Conservation (phyloP, 2,797 vertebrate species). For the Urosaurus nigricauda region DNA sequence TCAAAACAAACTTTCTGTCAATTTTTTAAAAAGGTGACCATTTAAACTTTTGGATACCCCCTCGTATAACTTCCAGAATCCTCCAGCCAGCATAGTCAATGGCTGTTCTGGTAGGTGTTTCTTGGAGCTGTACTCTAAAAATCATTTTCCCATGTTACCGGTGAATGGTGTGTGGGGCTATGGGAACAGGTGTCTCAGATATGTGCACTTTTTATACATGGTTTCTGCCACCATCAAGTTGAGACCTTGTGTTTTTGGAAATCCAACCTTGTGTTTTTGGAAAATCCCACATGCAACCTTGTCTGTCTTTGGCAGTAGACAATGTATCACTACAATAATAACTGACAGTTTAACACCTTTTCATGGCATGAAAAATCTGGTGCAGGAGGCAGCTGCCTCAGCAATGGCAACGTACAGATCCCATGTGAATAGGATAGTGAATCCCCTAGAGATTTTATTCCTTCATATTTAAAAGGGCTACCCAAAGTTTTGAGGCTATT, state of each 20-base stretch:
- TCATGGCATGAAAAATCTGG: background rate
- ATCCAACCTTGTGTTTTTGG: background rate
- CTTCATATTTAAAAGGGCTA: too few relatives aligned
- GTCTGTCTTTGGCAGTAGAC: background rate
- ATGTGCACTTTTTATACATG: too few relatives aligned
- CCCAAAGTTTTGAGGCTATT: too few relatives aligned
- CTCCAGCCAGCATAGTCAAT: background rate
- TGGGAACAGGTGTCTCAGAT: background rate
- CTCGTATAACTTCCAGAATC: background rate
- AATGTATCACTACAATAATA: background rate
- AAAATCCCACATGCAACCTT: background rate
- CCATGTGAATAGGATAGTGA: too few relatives aligned
- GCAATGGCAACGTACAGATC: background rate
- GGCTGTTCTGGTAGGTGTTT: too few relatives aligned
- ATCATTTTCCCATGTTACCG: too few relatives aligned
- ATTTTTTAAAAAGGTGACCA: too few relatives aligned
- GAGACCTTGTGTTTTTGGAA: background rate
- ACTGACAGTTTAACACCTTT: background rate
- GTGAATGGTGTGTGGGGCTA: background rate
- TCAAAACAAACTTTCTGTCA: too few relatives aligned
- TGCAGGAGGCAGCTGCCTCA: background rate
- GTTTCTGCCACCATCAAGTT: too few relatives aligned
- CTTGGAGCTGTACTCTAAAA: background rate
- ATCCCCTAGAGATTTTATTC: too few relatives aligned
- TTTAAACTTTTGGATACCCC: too few relatives aligned